Base-by-base conservation (phyloP, 2,888 invertebrate species). In the Trichogramma evanescens region DNA sequence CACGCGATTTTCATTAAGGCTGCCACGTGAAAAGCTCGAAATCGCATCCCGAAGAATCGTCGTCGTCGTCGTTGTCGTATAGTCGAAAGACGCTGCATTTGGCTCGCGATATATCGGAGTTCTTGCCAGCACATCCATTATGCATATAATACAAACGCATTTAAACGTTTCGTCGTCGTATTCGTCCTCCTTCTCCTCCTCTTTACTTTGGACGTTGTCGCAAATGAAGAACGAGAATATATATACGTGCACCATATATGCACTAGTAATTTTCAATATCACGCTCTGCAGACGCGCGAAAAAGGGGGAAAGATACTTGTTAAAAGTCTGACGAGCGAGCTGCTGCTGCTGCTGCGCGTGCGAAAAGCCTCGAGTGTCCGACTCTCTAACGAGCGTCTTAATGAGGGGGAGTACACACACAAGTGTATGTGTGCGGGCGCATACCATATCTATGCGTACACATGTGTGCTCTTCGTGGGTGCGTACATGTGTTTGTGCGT, bases 361-460 rank as follows among this genome's bases (percentile, higher is more conserved):
- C 40, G 38, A 5, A 50, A n/a, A 39, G 58, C 45, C 51, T 59
- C 49, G 50, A 64, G 63, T 58, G 58, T 58, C 63, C 61, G 58
- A 26, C 26, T 26, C 60, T 50, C 61, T 64, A 64, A 64, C 63
- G 63, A 63, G 63, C 58, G 57, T 63, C 63, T 63, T 63, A 61
- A 63, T 61, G 63, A 63, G 61, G 58, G 63, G 10, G 46, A 26
- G 26, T 26, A 26, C 26, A 26, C 26, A 26, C 26, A 26, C 26
- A 26, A 26, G 26, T 26, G 26, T 26, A 26, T 26, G 26, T 26
- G 26, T 26, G 26, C 26, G 26, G 26, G 26, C 26, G 26, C 26
- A 26, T 26, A 26, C 26, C 26, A 26, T 26, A 26, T 26, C 26
- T 26, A 2, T 26, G 2, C 26, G 26, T 26, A 26, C 26, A 26